phyloP scores from a whole-genome alignment of 2,797 vertebrate genomes.

The Holocentrus rufus region DNA sequence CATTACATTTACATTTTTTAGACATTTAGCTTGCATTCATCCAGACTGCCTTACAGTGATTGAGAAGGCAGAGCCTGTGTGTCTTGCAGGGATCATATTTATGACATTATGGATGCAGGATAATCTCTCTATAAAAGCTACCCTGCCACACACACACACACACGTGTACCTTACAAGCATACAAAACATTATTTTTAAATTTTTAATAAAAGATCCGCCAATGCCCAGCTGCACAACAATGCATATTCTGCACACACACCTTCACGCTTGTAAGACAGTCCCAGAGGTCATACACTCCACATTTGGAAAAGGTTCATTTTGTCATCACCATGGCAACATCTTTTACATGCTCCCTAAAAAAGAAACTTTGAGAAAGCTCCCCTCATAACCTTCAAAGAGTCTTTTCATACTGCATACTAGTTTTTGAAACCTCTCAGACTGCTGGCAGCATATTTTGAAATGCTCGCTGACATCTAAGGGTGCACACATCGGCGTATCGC shows the following conservation, averaged over 20 bases:
- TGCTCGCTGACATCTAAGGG: background rate
- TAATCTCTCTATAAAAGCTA: too few relatives aligned
- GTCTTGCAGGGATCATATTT: too few relatives aligned
- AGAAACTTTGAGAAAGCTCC: background rate
- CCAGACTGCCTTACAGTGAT: background rate
- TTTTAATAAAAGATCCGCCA: background rate
- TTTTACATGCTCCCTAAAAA: background rate
- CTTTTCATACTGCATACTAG: slow-evolving; percentile 13
- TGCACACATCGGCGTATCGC: background rate
- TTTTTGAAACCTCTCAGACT: slow-evolving; percentile 16
- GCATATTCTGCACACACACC: background rate
- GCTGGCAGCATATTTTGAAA: slow-evolving; percentile 11
- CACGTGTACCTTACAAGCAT: background rate
- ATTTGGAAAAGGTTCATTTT: slow-evolving; percentile 7
- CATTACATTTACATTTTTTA: slow-evolving; percentile 13
- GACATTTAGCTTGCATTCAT: slow-evolving; percentile 3
- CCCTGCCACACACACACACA: background rate
- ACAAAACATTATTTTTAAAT: too few relatives aligned
- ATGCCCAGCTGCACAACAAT: background rate
- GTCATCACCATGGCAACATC: slow-evolving; percentile 4
- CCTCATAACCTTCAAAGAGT: slow-evolving; percentile 26
- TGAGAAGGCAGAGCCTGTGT: background rate
- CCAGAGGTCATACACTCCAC: background rate
- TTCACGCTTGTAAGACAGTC: background rate
- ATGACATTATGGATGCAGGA: too few relatives aligned